Evolutionary conservation across 64 coral and sea anemone species (phyloP).

Genomic region (Hydrozoanthus tunicans): DNA sequence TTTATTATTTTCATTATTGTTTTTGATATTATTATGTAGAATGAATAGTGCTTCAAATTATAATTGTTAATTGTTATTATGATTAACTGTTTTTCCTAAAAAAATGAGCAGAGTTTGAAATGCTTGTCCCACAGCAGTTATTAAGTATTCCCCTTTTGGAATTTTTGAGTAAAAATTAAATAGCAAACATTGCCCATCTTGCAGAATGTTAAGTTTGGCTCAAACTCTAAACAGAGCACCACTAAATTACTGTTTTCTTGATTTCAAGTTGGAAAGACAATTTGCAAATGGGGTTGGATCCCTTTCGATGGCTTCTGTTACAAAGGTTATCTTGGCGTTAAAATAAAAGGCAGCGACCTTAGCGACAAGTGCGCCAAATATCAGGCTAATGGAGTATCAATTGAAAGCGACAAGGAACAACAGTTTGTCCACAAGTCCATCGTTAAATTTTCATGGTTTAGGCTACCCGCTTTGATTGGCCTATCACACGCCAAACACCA

Average conservation of each 20-base stretch:
- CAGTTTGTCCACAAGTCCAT: not conserved
- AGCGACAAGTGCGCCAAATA: not conserved
- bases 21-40: too few species aligned
- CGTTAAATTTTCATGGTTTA: not conserved
- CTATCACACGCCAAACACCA: not conserved
- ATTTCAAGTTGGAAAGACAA: not conserved
- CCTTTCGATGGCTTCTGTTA: not conserved
- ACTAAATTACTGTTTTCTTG: not conserved
- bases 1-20: too few species aligned
- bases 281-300: not conserved
- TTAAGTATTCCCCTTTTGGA: too few species aligned
- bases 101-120: too few species aligned
- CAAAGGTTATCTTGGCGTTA: not conserved
- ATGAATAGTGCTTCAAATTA: too few species aligned
- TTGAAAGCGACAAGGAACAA: not conserved
- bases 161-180: too few species aligned
- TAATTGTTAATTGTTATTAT: too few species aligned
- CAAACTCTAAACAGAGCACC: too few species aligned
- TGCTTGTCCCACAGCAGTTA: too few species aligned
- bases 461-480: not conserved
- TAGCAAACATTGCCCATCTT: too few species aligned
- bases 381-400: not conserved
- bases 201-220: too few species aligned
- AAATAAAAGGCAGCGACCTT: not conserved
- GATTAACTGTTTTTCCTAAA: too few species aligned